A percentile compares a stretch with the other conserved stretches of the same genome.
Conservation (phyloP, 2,113 vertebrate genomes). For the Grantiella picta region DNA sequence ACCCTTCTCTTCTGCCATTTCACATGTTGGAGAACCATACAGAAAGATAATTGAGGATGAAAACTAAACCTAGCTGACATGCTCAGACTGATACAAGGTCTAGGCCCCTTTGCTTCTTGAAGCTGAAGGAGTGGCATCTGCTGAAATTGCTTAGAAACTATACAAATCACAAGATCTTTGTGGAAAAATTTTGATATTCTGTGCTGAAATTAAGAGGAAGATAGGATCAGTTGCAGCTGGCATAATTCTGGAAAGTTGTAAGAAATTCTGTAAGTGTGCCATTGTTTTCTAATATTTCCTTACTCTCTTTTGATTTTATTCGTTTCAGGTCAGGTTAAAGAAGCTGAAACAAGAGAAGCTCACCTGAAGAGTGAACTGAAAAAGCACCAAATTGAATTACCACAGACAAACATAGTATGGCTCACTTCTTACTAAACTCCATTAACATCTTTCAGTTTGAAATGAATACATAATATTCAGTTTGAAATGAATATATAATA, state of each 20-base stretch:
- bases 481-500: background rate
- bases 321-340: conserved; percentile 71
- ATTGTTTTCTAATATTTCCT: background rate
- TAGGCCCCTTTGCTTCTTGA: background rate
- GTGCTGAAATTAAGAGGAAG: background rate
- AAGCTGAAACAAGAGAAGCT: conserved; percentile 71
- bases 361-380: conserved; percentile 68
- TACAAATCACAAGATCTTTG: background rate
- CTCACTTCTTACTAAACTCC: background rate
- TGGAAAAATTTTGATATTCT: background rate
- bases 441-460: background rate
- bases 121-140: background rate
- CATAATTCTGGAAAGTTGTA: background rate
- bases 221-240: background rate
- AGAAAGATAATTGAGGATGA: background rate
- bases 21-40: background rate
- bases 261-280: background rate
- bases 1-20: background rate
- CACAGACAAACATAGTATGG: conserved; percentile 68
- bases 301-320: background rate
- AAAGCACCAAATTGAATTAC: conserved; percentile 64
- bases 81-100: background rate
- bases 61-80: background rate
- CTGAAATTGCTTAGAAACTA: background rate
- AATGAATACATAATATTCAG: background rate